Evolutionary conservation across 1,140 invertebrate species (phyloP), one percentile per base, ranked within the genome.

Genomic region (Nephila pilipes): DNA sequence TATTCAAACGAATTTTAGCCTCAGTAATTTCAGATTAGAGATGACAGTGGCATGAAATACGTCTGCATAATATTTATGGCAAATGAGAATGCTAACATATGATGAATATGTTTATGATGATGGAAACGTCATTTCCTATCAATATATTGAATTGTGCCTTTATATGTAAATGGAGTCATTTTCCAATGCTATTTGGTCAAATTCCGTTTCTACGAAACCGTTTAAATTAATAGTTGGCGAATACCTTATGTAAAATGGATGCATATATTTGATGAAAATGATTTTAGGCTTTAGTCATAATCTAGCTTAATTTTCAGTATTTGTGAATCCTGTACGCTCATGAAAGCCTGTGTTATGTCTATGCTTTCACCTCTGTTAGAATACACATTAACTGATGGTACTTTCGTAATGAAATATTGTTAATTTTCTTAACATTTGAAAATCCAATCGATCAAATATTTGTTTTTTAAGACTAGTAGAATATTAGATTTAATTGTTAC

Each of bases 211-310:
- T 8, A 54, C 54, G n/a, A 83, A 83, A 83, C 38, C 80, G 25
- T 55, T 83, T 75, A 75, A 75, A 75, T 75, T 75, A 75, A 75
- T 75, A 32, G 69, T n/a, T 14, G 29, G 29, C 69, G 32, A 32
- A 75, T 75, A 29, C 69, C 29, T 32, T 32, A 32, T 36, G 69
- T 75, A 75, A 75, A 32, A 75, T 75, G 25, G 18, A 75, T 75
- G 32, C 69, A 29, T 25, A 75, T 36, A 75, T 75, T 75, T 75
- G 36, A 75, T 75, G 69, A 32, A 75, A 75, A 75, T 75, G 29
- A 75, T 75, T 75, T 29, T 6, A 36, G 29, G 25, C 69, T 75
- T 29, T 75, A 75, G 29, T 75, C 2, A 29, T 75, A 75, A 32
- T 75, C 29, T 75, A 29, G 29, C 36, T 75, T 75, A 75, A 75